Conservation (phyloP, 2,888 invertebrate genomes). For the Isoperla grammatica region DNA sequence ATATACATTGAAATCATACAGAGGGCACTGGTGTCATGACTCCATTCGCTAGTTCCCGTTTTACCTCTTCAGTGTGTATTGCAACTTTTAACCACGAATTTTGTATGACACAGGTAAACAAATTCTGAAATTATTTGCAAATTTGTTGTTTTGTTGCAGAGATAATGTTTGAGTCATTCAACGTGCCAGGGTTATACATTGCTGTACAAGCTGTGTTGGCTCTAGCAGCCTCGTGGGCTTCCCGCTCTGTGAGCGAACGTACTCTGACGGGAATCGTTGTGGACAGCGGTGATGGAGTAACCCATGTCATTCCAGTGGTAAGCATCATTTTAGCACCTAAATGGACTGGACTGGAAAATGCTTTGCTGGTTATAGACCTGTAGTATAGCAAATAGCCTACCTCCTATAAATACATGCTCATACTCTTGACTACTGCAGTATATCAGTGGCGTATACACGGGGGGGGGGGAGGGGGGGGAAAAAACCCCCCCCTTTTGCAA, state of each 20-base stretch:
- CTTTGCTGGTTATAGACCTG: background rate
- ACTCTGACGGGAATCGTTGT: slow-evolving; percentile 97
- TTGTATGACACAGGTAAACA: too few species aligned
- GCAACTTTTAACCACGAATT: too few species aligned
- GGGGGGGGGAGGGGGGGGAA: too few species aligned
- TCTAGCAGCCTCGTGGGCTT: slow-evolving; percentile 97
- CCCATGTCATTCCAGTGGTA: slow-evolving; percentile 98
- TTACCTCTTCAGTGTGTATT: too few species aligned
- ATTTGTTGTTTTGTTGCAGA: slow-evolving; percentile 50
- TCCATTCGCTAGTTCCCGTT: too few species aligned
- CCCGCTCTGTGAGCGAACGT: slow-evolving; percentile 80
- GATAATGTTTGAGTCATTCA: slow-evolving; percentile 99
- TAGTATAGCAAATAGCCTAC: background rate
- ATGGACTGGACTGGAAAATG: too few species aligned
- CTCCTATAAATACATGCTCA: background rate
- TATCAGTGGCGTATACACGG: too few species aligned
- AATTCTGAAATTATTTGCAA: background rate
- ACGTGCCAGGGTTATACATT: slow-evolving; percentile 98
- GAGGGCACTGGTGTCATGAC: too few species aligned
- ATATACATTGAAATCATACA: too few species aligned
- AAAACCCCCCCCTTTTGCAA: too few species aligned
- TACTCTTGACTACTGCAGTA: too few species aligned
- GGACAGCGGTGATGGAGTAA: slow-evolving; percentile 99
- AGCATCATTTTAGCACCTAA: slow-evolving; percentile 41
- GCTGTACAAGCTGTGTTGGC: slow-evolving; percentile 99